Evolutionary conservation across 2,113 vertebrate species (phyloP).

Genomic region (Phyllostomus hastatus): DNA sequence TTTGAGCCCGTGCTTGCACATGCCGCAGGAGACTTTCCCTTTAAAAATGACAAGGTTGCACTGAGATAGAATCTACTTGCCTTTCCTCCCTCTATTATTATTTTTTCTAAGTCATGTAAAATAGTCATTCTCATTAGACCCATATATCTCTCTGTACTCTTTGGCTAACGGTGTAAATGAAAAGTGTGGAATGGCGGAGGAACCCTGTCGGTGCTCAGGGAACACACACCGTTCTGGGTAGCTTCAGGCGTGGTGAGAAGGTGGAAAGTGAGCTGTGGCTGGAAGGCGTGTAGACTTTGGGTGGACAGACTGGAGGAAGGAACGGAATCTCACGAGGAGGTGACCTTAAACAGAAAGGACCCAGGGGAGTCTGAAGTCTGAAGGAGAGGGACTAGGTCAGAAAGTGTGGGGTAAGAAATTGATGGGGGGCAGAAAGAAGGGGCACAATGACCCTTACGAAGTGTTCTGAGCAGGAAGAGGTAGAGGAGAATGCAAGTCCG

Average conservation of each 20-base stretch:
- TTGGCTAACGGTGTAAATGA: not conserved
- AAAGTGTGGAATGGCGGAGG: not conserved
- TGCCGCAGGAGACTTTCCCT: not conserved
- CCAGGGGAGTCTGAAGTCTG: not conserved
- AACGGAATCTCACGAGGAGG: not conserved
- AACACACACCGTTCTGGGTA: not conserved
- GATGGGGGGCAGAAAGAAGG: not conserved
- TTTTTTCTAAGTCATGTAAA: not conserved
- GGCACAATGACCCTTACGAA: accelerated
- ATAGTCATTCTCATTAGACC: not conserved
- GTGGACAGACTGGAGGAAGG: not conserved
- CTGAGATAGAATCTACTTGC: not conserved
- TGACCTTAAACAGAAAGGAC: not conserved
- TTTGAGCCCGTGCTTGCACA: not conserved
- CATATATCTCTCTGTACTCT: not conserved
- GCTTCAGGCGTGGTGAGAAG: not conserved
- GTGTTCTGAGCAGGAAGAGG: not conserved
- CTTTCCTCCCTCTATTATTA: not conserved
- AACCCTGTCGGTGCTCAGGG: not conserved
- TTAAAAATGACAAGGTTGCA: not conserved
- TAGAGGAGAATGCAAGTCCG: not conserved
- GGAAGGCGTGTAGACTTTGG: not conserved
- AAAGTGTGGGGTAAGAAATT: not conserved
- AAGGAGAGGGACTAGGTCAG: not conserved
- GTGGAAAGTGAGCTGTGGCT: not conserved